phyloP scores from a whole-genome alignment of 1,140 invertebrate species.

The Leptoteleia sp. region DNA sequence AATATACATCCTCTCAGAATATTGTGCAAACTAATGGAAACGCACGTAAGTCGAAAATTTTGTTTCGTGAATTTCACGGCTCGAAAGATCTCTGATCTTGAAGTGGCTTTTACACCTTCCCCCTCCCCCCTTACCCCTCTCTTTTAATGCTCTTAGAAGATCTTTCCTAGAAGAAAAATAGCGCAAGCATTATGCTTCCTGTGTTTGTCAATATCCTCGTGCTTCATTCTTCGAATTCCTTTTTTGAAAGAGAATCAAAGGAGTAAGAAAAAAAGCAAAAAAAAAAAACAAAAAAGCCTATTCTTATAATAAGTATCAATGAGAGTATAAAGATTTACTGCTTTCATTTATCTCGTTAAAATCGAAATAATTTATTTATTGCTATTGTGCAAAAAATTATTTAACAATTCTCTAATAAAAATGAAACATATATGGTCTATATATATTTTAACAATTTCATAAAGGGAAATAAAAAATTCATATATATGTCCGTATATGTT shows the following conservation, averaged over 20 bases:
- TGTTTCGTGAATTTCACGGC: slow-evolving; percentile 16
- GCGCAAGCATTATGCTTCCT: slow-evolving; percentile 1
- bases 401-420: too few relatives aligned
- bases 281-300: slow-evolving; percentile 4
- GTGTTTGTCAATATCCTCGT: slow-evolving; percentile 4
- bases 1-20: slow-evolving; percentile 37
- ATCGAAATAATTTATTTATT: too few relatives aligned
- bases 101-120: slow-evolving; percentile 20
- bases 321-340: too few relatives aligned
- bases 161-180: slow-evolving; percentile 26
- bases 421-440: too few relatives aligned
- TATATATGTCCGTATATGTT: too few relatives aligned
- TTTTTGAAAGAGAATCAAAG: background rate
- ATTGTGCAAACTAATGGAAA: slow-evolving; percentile 47
- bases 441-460: too few relatives aligned
- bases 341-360: too few relatives aligned
- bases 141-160: background rate
- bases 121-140: too few relatives aligned
- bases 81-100: background rate
- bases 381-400: too few relatives aligned
- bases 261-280: too few relatives aligned
- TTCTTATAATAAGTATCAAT: too few relatives aligned
- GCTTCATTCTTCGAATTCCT: slow-evolving; percentile 2
- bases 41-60: slow-evolving; percentile 21
- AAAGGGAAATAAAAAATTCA: too few relatives aligned